Conservation (phyloP, 2,113 vertebrate genomes). For the Corydoras maculifer region DNA sequence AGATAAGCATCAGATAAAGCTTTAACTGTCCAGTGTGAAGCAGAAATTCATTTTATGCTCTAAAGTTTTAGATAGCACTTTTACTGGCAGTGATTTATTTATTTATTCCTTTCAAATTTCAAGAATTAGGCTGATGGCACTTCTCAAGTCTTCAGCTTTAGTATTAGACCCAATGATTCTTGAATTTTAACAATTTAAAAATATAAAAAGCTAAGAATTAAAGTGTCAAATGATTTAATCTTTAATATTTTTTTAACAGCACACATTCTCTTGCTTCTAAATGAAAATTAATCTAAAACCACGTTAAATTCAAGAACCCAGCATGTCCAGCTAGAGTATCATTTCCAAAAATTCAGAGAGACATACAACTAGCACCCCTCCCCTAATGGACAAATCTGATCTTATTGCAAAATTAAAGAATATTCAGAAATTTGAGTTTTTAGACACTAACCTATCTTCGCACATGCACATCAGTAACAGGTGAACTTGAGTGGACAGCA, state of each 20-base stretch:
- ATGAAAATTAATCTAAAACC: neutral
- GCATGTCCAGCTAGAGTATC: neutral
- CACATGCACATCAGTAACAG: constrained; percentile 15
- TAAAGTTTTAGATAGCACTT: too few relatives aligned
- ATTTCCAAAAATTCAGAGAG: neutral
- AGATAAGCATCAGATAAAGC: constrained; percentile 19
- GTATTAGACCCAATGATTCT: constrained; percentile 8
- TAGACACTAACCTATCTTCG: constrained; percentile 24
- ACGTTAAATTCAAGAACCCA: neutral
- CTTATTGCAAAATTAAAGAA: constrained; percentile 13
- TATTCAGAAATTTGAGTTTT: constrained; percentile 22
- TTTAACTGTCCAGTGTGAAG: too few relatives aligned
- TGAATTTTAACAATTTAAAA: constrained; percentile 12
- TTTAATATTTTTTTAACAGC: too few relatives aligned
- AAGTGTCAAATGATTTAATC: neutral
- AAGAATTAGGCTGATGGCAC: constrained; percentile 38
- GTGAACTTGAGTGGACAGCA: constrained; percentile 8
- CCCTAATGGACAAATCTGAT: constrained; percentile 19
- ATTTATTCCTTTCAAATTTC: constrained; percentile 29
- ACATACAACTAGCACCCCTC: neutral
- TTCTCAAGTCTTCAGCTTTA: constrained; percentile 32
- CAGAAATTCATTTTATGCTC: too few relatives aligned
- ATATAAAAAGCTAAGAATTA: constrained; percentile 10
- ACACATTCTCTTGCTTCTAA: neutral
- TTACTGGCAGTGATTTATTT: constrained; percentile 15